Percentiles rank a stretch among this genome's conserved stretches.
Conservation (phyloP, 2,888 invertebrate genomes). For the Notodonta ziczac region DNA sequence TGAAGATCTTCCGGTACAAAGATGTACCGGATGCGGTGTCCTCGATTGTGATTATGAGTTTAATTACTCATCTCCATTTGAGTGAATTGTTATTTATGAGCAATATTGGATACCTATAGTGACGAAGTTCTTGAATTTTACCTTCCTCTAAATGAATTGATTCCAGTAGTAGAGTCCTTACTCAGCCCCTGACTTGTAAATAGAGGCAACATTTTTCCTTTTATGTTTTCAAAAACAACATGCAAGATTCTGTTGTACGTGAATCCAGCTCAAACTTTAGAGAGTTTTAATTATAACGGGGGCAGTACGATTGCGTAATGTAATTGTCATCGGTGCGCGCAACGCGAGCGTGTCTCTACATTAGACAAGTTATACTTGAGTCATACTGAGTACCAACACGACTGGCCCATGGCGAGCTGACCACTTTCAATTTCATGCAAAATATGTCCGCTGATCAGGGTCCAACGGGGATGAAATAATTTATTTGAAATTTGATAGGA, state of each 20-base stretch:
- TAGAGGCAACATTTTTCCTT: no score
- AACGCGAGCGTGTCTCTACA: constrained; percentile 14
- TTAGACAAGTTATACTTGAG: constrained; percentile 14
- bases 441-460: constrained; percentile 13
- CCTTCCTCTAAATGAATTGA: not conserved
- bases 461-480: constrained; percentile 10
- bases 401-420: constrained; percentile 20
- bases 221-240: not conserved
- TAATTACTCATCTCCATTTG: not conserved
- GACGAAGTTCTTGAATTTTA: not conserved
- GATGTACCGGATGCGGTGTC: not conserved
- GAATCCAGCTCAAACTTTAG: constrained; percentile 12
- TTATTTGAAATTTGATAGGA: constrained; percentile 10
- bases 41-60: not conserved
- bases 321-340: constrained; percentile 24
- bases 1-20: constrained; percentile 6
- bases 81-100: not conserved
- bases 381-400: constrained; percentile 11
- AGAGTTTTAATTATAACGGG: constrained; percentile 31
- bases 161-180: not conserved
- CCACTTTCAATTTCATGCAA: constrained; percentile 51
- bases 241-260: not conserved
- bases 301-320: constrained; percentile 26
- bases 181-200: no score
- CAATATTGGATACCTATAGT: no score